Percentiles rank a stretch among this genome's conserved stretches.
These are phyloP conservation scores for Osmerus mordax DNA, from an alignment of 2,113 vertebrate species.

Conservation along the genomic window DNA sequence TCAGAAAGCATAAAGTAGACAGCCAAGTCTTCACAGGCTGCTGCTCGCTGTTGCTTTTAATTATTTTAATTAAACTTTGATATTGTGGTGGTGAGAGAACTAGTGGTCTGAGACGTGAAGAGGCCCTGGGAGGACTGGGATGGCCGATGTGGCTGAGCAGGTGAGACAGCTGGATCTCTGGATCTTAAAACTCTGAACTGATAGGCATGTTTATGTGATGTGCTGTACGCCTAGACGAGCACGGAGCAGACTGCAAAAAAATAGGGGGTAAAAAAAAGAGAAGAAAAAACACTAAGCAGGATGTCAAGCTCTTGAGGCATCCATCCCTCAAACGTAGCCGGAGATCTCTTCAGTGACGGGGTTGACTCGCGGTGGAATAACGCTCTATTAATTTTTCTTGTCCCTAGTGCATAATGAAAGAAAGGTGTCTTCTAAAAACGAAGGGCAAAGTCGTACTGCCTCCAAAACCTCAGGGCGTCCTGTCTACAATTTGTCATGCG, in stretches of 20 bases:
- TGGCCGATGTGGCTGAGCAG: constrained; percentile 58
- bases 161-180: constrained; percentile 68
- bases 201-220: constrained; percentile 72
- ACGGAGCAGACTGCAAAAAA: constrained; percentile 58
- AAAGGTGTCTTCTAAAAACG: constrained; percentile 86
- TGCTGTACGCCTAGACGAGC: constrained; percentile 76
- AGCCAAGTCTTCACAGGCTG: constrained; percentile 92
- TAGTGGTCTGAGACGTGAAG: constrained; percentile 72
- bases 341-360: constrained; percentile 57
- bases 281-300: constrained; percentile 64
- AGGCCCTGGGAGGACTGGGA: constrained; percentile 73
- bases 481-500: constrained; percentile 89
- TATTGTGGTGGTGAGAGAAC: constrained; percentile 80
- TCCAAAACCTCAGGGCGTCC: constrained; percentile 82
- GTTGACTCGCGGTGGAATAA: constrained; percentile 81
- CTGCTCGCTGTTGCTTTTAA: constrained; percentile 95
- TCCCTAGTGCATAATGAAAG: constrained; percentile 79
- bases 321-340: constrained; percentile 73
- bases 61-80: constrained; percentile 98
- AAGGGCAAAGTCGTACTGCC: constrained; percentile 81
- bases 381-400: constrained; percentile 86
- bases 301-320: constrained; percentile 77
- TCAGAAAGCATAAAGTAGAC: constrained; percentile 92
- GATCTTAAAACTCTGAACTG: constrained; percentile 52
- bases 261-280: constrained; percentile 48